Percentiles rank a stretch among this genome's conserved stretches.
phyloP scores from a whole-genome alignment of 2,888 invertebrate species.

The Antheraea yamamai region DNA sequence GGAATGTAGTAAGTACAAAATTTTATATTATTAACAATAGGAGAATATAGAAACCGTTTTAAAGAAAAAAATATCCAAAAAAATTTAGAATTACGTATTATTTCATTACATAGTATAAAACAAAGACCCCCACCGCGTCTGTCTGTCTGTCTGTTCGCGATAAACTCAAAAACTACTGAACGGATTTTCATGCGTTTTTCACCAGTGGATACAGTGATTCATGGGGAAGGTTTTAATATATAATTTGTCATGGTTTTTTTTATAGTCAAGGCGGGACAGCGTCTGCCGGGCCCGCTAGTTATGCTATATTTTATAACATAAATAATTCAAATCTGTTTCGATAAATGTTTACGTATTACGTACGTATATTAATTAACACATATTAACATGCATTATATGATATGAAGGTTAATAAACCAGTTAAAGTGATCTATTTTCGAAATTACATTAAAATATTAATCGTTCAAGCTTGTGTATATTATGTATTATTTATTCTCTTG shows the following conservation, averaged over 20 bases:
- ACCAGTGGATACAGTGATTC: too few relatives aligned
- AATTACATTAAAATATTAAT: neutral
- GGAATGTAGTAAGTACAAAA: neutral
- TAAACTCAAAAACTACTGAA: too few relatives aligned
- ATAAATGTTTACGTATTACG: neutral
- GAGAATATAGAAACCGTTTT: neutral
- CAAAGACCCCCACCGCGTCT: too few relatives aligned
- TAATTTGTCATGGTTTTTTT: too few relatives aligned
- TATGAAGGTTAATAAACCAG: neutral
- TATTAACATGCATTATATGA: neutral
- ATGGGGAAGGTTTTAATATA: too few relatives aligned
- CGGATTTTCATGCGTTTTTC: too few relatives aligned
- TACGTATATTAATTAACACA: neutral
- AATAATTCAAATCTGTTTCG: neutral
- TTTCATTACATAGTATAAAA: neutral
- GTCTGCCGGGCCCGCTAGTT: too few relatives aligned
- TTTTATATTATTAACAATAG: neutral
- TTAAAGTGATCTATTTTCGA: neutral
- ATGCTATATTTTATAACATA: neutral
- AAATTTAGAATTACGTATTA: neutral
- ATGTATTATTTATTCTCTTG: neutral
- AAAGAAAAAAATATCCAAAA: neutral
- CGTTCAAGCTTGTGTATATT: neutral
- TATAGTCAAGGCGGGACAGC: too few relatives aligned
- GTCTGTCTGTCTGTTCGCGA: too few relatives aligned